A percentile compares a stretch with the other conserved stretches of the same genome.
These are phyloP conservation scores for Uropsilus gracilis DNA, from an alignment of 2,113 vertebrate genomes.

Conservation along the genomic window DNA sequence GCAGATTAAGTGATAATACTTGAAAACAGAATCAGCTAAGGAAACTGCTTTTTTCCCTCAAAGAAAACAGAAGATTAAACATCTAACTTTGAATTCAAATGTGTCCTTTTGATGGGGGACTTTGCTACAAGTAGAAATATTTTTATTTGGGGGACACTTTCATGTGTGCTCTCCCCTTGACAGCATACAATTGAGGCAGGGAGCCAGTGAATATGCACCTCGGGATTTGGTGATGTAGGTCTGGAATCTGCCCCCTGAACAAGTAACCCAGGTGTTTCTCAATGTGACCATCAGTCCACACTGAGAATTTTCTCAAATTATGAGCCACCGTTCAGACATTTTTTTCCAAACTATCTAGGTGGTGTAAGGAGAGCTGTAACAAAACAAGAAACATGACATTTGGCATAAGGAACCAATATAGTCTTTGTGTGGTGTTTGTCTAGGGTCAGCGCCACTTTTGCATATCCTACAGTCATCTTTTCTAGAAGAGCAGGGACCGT, in stretches of 20 bases:
- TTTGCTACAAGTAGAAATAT: neutral
- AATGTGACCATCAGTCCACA: neutral
- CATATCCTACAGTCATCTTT: neutral
- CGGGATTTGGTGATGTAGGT: neutral
- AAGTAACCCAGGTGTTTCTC: neutral
- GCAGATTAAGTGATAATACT: fast-evolving
- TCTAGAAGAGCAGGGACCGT: neutral
- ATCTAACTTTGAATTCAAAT: neutral
- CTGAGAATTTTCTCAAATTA: neutral
- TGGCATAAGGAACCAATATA: neutral
- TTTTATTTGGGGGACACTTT: neutral
- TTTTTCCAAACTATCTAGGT: neutral
- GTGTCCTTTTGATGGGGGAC: neutral
- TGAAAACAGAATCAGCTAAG: neutral
- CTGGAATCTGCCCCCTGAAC: neutral
- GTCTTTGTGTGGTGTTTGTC: neutral
- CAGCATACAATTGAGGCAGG: neutral
- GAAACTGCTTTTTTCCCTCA: neutral
- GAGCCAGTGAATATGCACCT: neutral
- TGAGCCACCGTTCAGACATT: neutral
- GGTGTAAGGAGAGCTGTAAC: neutral
- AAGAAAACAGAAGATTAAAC: neutral
- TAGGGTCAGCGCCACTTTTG: neutral
- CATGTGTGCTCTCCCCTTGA: neutral
- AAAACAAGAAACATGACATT: neutral